Percentiles rank a stretch among this genome's conserved stretches.
Conservation (phyloP, 2,888 invertebrate species). For the Dascillus cervinus region DNA sequence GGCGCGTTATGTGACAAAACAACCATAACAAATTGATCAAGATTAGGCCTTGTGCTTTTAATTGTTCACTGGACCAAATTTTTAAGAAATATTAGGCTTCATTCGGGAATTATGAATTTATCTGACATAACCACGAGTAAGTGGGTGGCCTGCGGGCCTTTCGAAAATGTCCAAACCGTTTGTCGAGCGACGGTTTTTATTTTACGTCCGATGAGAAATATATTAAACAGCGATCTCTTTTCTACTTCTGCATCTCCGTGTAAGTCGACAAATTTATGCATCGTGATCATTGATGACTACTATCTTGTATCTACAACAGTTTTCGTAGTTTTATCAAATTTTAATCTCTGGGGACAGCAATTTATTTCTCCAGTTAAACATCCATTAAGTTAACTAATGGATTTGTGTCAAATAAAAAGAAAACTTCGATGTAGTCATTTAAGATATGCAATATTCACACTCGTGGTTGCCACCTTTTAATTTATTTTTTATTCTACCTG, state of each 20-base stretch:
- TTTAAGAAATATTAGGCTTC: conserved; percentile 16
- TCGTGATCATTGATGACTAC: conserved; percentile 34
- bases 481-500: conserved; percentile 17
- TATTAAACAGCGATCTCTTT: no score
- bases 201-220: no score
- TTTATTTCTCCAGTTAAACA: conserved; percentile 24
- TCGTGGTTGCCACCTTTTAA: conserved; percentile 17
- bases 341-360: conserved; percentile 26
- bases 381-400: conserved; percentile 29
- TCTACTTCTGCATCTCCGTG: no score
- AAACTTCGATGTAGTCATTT: conserved; percentile 21
- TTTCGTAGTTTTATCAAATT: conserved; percentile 37
- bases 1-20: conserved; percentile 42
- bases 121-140: conserved; percentile 2
- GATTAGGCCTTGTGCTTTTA: conserved; percentile 40
- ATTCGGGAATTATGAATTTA: conserved; percentile 1
- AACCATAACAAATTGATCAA: conserved; percentile 42
- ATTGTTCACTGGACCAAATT: conserved; percentile 40
- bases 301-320: conserved; percentile 39
- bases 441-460: conserved; percentile 28
- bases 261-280: conserved; percentile 22
- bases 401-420: conserved; percentile 25
- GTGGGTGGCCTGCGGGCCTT: not conserved
- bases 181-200: no score
- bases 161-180: no score